A percentile compares a stretch with the other conserved stretches of the same genome.
phyloP scores from a whole-genome alignment of 2,888 invertebrate genomes.

The Apamea crenata region DNA sequence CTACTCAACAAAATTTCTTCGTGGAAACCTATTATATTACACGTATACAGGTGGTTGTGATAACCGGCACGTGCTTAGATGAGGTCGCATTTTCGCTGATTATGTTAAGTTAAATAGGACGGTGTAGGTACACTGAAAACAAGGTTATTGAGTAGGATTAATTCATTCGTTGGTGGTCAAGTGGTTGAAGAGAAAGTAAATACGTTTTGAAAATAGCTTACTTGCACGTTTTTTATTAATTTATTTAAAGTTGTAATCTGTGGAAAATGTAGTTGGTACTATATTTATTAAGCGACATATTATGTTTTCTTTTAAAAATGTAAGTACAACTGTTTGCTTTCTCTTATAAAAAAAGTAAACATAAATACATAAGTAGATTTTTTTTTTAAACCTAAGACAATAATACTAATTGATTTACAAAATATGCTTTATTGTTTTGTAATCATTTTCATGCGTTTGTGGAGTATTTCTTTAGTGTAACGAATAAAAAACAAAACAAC shows the following conservation, averaged over 20 bases:
- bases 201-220: not conserved
- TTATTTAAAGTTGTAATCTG: too few relatives aligned
- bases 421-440: not conserved
- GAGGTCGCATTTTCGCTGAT: not conserved
- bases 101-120: not conserved
- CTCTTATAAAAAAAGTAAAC: not conserved
- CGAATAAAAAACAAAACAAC: not conserved
- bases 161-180: not conserved
- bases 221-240: too few relatives aligned
- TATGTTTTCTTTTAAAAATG: too few relatives aligned
- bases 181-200: not conserved
- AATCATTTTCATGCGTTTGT: too few relatives aligned
- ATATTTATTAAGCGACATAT: too few relatives aligned
- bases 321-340: not conserved
- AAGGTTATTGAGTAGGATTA: not conserved
- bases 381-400: not conserved
- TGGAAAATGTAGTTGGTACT: too few relatives aligned
- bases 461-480: not conserved
- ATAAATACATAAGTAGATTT: too few relatives aligned
- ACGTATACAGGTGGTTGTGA: not conserved
- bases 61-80: not conserved
- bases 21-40: slow-evolving; percentile 25
- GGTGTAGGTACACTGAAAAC: not conserved
- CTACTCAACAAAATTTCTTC: slow-evolving; percentile 31
- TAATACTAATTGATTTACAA: not conserved